phyloP scores from a whole-genome alignment of 2,888 invertebrate species.

The Cepaea hortensis region DNA sequence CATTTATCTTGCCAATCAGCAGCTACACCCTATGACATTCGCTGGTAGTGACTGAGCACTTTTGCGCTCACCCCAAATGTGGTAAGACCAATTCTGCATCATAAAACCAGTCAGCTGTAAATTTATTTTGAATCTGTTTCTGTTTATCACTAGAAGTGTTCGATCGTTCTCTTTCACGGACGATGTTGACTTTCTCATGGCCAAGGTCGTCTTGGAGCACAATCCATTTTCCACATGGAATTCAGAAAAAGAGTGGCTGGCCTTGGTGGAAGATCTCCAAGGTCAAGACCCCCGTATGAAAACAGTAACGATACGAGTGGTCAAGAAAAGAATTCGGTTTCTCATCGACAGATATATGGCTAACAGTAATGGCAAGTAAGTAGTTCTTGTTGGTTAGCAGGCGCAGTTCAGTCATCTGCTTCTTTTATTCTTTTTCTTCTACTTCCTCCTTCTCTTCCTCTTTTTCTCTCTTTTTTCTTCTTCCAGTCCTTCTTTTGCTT shows the following conservation, averaged over 20 bases:
- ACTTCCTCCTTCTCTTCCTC: not conserved
- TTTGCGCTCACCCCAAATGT: too few species aligned
- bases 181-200: conserved; percentile 48
- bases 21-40: too few species aligned
- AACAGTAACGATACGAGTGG: conserved; percentile 38
- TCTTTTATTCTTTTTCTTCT: not conserved
- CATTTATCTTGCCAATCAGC: too few species aligned
- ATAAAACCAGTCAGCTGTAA: too few species aligned
- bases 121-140: not conserved
- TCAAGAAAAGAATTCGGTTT: conserved; percentile 44
- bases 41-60: too few species aligned
- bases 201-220: conserved; percentile 45
- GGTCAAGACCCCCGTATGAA: conserved; percentile 34
- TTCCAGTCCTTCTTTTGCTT: too few species aligned
- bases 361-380: conserved; percentile 49
- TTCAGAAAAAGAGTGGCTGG: conserved; percentile 44
- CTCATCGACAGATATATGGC: conserved; percentile 48
- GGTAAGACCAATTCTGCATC: too few species aligned
- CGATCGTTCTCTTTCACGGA: conserved; percentile 48
- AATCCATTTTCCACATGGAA: conserved; percentile 45
- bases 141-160: conserved; percentile 30
- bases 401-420: not conserved
- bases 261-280: conserved; percentile 41
- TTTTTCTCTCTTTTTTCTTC: not conserved
- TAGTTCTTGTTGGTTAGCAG: not conserved